Conservation (phyloP, 2,888 invertebrate species). For the Nymphalis urticae region DNA sequence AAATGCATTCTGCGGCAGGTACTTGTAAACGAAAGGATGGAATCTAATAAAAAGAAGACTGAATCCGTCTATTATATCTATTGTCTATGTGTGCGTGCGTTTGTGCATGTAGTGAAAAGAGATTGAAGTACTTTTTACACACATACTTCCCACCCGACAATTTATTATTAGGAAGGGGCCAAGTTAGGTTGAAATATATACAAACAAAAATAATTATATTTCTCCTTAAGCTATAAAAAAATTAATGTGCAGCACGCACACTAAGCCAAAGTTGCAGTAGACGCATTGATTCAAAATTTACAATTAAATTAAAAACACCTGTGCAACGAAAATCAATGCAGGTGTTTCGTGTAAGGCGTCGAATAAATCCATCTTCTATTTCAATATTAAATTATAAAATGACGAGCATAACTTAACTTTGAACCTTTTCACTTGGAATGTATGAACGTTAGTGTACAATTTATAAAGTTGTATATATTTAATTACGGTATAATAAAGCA, state of each 20-base stretch:
- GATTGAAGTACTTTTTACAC: slow-evolving; percentile 54
- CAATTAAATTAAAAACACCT: slow-evolving; percentile 38
- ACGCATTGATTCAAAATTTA: slow-evolving; percentile 33
- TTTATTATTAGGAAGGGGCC: slow-evolving; percentile 61
- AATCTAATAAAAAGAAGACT: slow-evolving; percentile 67
- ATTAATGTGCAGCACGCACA: slow-evolving; percentile 16
- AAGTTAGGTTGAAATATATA: slow-evolving; percentile 49
- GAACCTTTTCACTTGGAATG: slow-evolving; percentile 49
- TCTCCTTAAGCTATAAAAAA: slow-evolving; percentile 37
- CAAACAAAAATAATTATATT: slow-evolving; percentile 33
- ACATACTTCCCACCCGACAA: slow-evolving; percentile 48
- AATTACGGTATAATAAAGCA: slow-evolving; percentile 82
- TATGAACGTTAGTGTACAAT: slow-evolving; percentile 66
- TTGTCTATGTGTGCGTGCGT: slow-evolving; percentile 52
- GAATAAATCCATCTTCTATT: slow-evolving; percentile 30
- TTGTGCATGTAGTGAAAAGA: slow-evolving; percentile 50
- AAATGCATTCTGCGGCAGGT: slow-evolving; percentile 51
- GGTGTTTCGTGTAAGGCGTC: slow-evolving; percentile 36
- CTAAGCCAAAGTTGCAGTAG: slow-evolving; percentile 20
- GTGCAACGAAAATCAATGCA: slow-evolving; percentile 43
- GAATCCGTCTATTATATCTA: slow-evolving; percentile 46
- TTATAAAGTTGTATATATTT: slow-evolving; percentile 79
- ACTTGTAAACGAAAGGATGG: slow-evolving; percentile 56
- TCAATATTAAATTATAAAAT: slow-evolving; percentile 38
- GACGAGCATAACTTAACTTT: slow-evolving; percentile 34